Conservation (phyloP, 2,888 invertebrate species). For the Electrophaes corylata region DNA sequence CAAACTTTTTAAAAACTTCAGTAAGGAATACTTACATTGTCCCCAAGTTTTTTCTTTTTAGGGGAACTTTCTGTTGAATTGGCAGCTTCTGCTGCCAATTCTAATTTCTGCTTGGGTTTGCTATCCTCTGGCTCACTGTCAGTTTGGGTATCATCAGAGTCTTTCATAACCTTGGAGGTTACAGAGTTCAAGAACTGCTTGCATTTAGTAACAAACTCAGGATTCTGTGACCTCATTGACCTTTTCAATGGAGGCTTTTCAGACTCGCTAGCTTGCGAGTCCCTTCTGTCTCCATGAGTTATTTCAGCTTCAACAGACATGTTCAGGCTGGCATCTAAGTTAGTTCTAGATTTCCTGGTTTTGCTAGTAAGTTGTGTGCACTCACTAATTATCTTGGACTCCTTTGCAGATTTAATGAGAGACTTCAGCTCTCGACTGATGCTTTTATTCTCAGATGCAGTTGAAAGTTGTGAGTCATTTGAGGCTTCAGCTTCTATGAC, state of each 20-base stretch:
- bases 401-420: slow-evolving; percentile 87
- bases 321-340: slow-evolving; percentile 76
- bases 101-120: slow-evolving; percentile 45
- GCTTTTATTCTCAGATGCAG: slow-evolving; percentile 66
- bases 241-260: slow-evolving; percentile 65
- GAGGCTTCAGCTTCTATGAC: slow-evolving; percentile 52
- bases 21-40: slow-evolving; percentile 41
- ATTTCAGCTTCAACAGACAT: slow-evolving; percentile 65
- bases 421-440: slow-evolving; percentile 85
- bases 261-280: slow-evolving; percentile 66
- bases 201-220: slow-evolving; percentile 86
- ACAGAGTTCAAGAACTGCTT: slow-evolving; percentile 85
- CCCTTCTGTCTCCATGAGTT: slow-evolving; percentile 59
- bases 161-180: slow-evolving; percentile 63
- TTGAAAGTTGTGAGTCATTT: slow-evolving; percentile 62
- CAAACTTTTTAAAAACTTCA: slow-evolving; percentile 6
- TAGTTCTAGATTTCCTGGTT: slow-evolving; percentile 72
- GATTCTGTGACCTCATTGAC: slow-evolving; percentile 86
- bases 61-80: slow-evolving; percentile 42
- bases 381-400: slow-evolving; percentile 87
- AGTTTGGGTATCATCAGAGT: slow-evolving; percentile 60
- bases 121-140: slow-evolving; percentile 49
- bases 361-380: slow-evolving; percentile 82
- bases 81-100: slow-evolving; percentile 42
- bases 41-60: slow-evolving; percentile 50